phyloP scores from a whole-genome alignment of 2,113 vertebrate genomes.

The Ictalurus furcatus region DNA sequence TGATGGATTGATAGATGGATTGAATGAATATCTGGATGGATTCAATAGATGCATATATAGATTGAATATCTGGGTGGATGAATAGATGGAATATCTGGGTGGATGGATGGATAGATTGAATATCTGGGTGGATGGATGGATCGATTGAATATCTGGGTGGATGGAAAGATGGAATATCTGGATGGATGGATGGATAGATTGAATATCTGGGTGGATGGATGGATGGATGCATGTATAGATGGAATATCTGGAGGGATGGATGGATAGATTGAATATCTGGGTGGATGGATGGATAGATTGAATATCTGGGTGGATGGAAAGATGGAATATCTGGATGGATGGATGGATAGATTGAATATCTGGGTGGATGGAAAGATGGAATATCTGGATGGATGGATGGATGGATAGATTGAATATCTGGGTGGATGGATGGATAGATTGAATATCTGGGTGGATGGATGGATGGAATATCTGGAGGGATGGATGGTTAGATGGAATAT shows the following conservation, averaged over 20 bases:
- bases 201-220: not conserved
- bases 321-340: not conserved
- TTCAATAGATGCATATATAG: not conserved
- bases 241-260: not conserved
- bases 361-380: not conserved
- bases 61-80: not conserved
- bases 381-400: not conserved
- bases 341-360: not conserved
- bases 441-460: not conserved
- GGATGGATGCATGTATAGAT: not conserved
- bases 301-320: not conserved
- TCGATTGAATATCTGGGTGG: not conserved
- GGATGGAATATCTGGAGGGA: no score
- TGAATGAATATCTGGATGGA: no score
- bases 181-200: not conserved
- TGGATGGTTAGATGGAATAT: not conserved
- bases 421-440: not conserved
- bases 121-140: not conserved
- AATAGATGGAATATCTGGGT: not conserved
- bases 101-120: not conserved
- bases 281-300: not conserved
- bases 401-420: not conserved
- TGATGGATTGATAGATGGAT: not conserved
- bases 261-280: not conserved
- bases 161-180: not conserved